Base-by-base conservation (phyloP, 2,888 invertebrate genomes). In the Drosophila niveifrons region DNA sequence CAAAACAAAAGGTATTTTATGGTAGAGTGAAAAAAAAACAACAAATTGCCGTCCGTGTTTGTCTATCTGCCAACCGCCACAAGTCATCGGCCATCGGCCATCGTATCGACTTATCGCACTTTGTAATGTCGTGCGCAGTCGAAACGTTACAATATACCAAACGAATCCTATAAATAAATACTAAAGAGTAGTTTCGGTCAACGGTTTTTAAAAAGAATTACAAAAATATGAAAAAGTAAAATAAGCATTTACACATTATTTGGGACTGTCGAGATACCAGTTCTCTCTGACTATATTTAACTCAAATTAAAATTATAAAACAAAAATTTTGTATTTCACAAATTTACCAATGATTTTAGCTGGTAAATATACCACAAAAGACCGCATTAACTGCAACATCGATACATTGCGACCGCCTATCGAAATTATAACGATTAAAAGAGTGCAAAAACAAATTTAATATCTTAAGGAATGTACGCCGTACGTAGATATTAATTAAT, bases 1-100 rank as follows among this genome's bases (percentile, higher is more conserved):
- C 75, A 78, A 78, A 78, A 78, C 78, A 78, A 78, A 78, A 79
- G 76, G 72, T 79, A 72, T 79, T 79, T 79, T 78, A 76, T 76
- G 78, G 78, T 62, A 47, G 76, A 73, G 75, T 68, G 68, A 65
- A 78, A 75, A 72, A 76, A 78, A 78, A 72, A 77, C 69, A 75
- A 75, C 66, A 78, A 77, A 64, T 71, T 75, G 75, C 61, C 57
- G 31, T 58, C 3, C 10, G 39, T 41, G 8, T 15, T 11, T 23
- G 15, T 15, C 28, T 58, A 75, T 75, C 78, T 13, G 58, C 61
- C 55, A 58, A 34, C 78, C 78, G 36, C 78, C 75, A 78, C 78
- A 65, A 55, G 8, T 10, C 55, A 69, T 77, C 66, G 47, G 23
- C 10, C 55, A 69, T 77, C 66, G 47, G 23, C 10, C 3, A 11